Evolutionary conservation across 2,113 vertebrate genomes (phyloP).

Genomic region (Astur gentilis): DNA sequence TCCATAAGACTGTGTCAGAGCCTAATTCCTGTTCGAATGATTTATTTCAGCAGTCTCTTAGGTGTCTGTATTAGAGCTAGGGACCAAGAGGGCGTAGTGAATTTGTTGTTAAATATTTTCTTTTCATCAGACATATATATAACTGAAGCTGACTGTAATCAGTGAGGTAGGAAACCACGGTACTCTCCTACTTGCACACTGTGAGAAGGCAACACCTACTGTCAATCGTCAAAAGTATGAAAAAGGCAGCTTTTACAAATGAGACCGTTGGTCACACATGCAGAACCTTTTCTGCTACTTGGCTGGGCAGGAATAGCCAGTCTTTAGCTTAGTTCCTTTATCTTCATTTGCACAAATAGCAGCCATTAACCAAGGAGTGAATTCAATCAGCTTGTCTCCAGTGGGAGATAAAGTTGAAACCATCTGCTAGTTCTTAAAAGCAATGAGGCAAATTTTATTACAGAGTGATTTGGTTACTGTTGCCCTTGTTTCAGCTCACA

Average conservation of each 20-base stretch:
- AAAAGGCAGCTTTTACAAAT: not conserved
- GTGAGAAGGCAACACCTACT: not conserved
- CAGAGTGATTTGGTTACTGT: constrained; percentile 45
- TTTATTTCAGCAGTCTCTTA: not conserved
- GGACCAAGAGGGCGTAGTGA: not conserved
- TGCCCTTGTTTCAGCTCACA: constrained; percentile 38
- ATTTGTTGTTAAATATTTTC: not conserved
- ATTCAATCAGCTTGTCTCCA: constrained; percentile 62
- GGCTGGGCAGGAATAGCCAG: not conserved
- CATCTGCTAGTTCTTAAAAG: constrained; percentile 66
- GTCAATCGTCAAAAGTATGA: not conserved
- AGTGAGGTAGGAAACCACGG: not conserved
- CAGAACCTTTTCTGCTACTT: not conserved
- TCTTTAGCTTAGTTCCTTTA: constrained; percentile 40
- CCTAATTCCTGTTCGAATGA: not conserved
- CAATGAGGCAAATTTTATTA: constrained; percentile 66
- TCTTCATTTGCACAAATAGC: constrained; percentile 61
- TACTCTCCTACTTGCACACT: not conserved
- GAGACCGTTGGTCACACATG: not conserved
- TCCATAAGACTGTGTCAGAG: not conserved
- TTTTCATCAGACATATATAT: not conserved
- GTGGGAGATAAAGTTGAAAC: constrained; percentile 63
- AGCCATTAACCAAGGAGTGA: constrained; percentile 46
- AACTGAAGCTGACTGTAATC: not conserved
- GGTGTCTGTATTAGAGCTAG: not conserved